Percentiles rank a stretch among this genome's conserved stretches.
Conservation (phyloP, 2,888 invertebrate species). For the Cartodere bifasciata region DNA sequence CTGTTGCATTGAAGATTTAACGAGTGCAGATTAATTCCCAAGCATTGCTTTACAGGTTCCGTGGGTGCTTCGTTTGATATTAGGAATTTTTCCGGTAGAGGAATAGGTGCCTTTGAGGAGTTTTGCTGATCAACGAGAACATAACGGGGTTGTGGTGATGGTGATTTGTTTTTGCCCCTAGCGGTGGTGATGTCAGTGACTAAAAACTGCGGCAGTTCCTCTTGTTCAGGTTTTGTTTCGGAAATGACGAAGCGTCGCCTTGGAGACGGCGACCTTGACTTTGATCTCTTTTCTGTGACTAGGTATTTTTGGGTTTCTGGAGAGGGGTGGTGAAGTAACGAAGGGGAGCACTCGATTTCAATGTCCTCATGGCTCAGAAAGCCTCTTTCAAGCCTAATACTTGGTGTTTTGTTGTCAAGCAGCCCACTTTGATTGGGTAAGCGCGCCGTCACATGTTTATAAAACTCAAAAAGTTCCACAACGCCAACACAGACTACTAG, state of each 20-base stretch:
- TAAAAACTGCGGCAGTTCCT: constrained; percentile 20
- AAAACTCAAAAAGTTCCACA: constrained; percentile 51
- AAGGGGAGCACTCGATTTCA: constrained; percentile 17
- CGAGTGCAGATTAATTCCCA: constrained; percentile 7
- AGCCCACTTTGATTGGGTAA: neutral
- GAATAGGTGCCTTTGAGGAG: constrained; percentile 14
- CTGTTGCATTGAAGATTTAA: constrained; percentile 1
- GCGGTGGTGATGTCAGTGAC: constrained; percentile 15
- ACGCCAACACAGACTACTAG: constrained; percentile 65
- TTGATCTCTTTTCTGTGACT: constrained; percentile 17
- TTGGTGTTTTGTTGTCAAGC: constrained; percentile 10
- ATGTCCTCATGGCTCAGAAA: constrained; percentile 19
- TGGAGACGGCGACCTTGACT: constrained; percentile 11
- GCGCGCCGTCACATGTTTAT: constrained; percentile 35
- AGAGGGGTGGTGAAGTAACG: constrained; percentile 12
- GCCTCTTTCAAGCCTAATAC: constrained; percentile 16
- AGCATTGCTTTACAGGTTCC: constrained; percentile 3
- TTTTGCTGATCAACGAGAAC: constrained; percentile 15
- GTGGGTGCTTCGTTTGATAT: constrained; percentile 15
- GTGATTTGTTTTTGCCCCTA: constrained; percentile 3
- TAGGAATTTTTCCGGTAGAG: constrained; percentile 19
- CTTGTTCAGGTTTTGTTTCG: constrained; percentile 15
- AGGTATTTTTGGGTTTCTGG: constrained; percentile 19
- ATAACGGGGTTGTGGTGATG: constrained; percentile 10
- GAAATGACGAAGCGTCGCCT: constrained; percentile 18